phyloP scores from a whole-genome alignment of 2,113 vertebrate genomes.

The Neoarius graeffei region DNA sequence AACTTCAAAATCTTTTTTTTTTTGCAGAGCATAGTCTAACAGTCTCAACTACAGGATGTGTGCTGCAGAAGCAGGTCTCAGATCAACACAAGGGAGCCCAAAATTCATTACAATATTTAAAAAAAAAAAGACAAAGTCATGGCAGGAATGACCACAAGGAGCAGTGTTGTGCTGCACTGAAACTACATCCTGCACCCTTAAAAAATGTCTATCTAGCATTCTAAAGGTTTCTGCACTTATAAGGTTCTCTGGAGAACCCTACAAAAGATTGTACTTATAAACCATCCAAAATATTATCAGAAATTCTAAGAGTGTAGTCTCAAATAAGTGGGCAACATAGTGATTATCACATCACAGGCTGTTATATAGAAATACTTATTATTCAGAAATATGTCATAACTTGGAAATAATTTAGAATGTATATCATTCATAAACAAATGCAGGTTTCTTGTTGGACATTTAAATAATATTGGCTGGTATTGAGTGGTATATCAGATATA shows the following conservation, averaged over 20 bases:
- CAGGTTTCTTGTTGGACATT: neutral
- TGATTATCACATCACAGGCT: neutral
- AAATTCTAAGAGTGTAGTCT: neutral
- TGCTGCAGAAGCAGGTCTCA: neutral
- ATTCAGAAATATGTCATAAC: neutral
- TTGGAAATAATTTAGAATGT: neutral
- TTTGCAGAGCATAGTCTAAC: neutral
- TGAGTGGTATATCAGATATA: too few species aligned
- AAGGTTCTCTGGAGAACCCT: neutral
- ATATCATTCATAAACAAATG: neutral
- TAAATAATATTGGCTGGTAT: too few species aligned
- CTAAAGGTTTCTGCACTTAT: neutral
- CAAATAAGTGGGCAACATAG: neutral
- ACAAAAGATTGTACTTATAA: neutral
- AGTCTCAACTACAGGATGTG: neutral
- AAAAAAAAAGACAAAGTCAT: neutral
- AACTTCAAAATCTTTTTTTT: neutral
- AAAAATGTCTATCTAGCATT: neutral
- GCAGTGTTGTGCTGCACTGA: conserved; percentile 54
- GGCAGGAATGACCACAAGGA: conserved; percentile 51
- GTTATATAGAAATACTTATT: neutral
- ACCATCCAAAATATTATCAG: neutral
- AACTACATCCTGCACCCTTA: neutral
- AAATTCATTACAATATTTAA: neutral
- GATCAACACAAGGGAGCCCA: neutral